These are phyloP conservation scores for Gastracanthus pulcherrimus DNA, from an alignment of 2,888 invertebrate genomes.

Conservation along the genomic window DNA sequence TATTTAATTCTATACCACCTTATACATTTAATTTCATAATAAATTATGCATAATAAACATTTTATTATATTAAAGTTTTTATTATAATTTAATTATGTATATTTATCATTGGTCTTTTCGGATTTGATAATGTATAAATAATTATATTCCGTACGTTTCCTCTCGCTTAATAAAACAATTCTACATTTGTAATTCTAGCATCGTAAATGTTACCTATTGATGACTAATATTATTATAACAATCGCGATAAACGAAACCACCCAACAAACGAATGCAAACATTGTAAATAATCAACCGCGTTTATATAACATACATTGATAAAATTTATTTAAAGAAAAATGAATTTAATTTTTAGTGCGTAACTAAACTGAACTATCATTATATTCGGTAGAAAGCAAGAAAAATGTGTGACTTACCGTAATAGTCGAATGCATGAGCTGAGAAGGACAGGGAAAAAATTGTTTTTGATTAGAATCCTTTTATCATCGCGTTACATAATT, in stretches of 20 bases:
- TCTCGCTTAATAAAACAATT: slow-evolving; percentile 31
- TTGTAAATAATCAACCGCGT: not conserved
- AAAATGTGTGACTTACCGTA: slow-evolving; percentile 97
- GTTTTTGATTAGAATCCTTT: slow-evolving; percentile 73
- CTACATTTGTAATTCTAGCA: not conserved
- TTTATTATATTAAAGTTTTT: no score
- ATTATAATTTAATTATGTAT: no score
- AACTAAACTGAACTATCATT: slow-evolving; percentile 41
- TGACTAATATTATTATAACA: no score
- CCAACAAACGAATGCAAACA: not conserved
- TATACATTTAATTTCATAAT: no score
- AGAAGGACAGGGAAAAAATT: slow-evolving; percentile 76
- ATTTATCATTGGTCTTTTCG: no score
- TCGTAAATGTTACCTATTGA: no score
- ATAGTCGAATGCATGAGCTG: slow-evolving; percentile 98
- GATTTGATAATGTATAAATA: no score
- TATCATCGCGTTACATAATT: slow-evolving; percentile 49
- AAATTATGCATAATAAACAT: no score
- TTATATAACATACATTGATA: not conserved
- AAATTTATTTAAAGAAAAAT: slow-evolving; percentile 9
- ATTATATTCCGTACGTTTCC: slow-evolving; percentile 54
- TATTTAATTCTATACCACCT: no score
- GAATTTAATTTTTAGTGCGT: slow-evolving; percentile 5
- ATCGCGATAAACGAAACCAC: no score
- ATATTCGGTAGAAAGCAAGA: slow-evolving; percentile 73